Conservation (phyloP, 2,888 invertebrate genomes). For the Hyposoter dolosus region DNA sequence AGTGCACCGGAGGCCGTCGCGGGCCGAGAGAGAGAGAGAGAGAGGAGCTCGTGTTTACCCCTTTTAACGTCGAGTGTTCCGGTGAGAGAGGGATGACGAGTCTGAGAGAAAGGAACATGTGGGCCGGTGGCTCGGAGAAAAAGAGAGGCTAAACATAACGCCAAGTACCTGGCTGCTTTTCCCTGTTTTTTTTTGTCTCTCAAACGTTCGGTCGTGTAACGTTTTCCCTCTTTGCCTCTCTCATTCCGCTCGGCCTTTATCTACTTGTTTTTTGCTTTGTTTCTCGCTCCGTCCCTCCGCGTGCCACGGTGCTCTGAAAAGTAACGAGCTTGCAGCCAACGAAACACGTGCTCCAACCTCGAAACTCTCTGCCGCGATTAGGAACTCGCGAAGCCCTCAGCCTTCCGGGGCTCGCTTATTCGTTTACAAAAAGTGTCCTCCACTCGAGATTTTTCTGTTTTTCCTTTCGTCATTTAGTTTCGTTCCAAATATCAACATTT, state of each 20-base stretch:
- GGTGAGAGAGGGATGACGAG: conserved; percentile 37
- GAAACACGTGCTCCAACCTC: conserved; percentile 51
- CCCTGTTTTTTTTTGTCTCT: conserved; percentile 12
- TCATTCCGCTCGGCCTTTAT: conserved; percentile 14
- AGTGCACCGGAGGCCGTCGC: conserved; percentile 47
- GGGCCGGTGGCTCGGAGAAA: conserved; percentile 30
- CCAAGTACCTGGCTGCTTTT: conserved; percentile 63
- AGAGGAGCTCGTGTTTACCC: conserved; percentile 76
- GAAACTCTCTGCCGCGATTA: conserved; percentile 59
- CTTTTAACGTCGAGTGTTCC: conserved; percentile 75
- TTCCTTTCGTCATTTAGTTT: conserved; percentile 8
- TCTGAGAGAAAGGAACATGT: conserved; percentile 37
- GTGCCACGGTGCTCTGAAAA: conserved; percentile 10
- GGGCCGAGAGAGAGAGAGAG: background rate
- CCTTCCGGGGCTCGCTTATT: conserved; percentile 21
- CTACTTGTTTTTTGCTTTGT: conserved; percentile 20
- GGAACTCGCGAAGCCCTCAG: conserved; percentile 34
- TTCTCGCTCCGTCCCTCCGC: background rate
- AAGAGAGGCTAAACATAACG: conserved; percentile 73
- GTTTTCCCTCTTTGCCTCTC: conserved; percentile 27
- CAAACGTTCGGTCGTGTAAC: conserved; percentile 45
- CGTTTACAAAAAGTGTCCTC: conserved; percentile 44
- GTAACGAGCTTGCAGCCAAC: conserved; percentile 54
- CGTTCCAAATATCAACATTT: background rate
- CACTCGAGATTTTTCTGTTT: conserved; percentile 25